These are phyloP conservation scores for Trematocara zebra DNA, from an alignment of 2,113 vertebrate genomes.

Conservation along the genomic window DNA sequence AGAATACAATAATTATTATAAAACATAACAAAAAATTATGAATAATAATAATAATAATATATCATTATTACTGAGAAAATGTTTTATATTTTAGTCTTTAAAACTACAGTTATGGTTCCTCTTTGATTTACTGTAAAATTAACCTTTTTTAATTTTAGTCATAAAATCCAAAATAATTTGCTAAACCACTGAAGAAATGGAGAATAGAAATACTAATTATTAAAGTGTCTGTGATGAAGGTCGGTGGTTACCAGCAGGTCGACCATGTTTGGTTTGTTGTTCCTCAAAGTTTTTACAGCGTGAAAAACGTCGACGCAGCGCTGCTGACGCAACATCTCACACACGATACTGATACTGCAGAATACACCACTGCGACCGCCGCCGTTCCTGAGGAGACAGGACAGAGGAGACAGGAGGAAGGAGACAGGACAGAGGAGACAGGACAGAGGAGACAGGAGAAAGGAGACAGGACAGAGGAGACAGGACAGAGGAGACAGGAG, in stretches of 20 bases:
- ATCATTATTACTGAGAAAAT: background rate
- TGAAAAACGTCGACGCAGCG: constrained; percentile 93
- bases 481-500: no score
- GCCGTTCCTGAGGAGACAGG: constrained; percentile 77
- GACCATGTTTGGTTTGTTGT: constrained; percentile 99
- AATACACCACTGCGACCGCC: constrained; percentile 94
- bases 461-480: no score
- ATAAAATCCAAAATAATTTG: background rate
- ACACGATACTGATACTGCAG: constrained; percentile 95
- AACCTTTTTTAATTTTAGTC: background rate
- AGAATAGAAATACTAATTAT: background rate
- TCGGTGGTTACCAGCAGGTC: constrained; percentile 85
- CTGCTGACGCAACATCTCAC: constrained; percentile 94
- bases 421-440: no score
- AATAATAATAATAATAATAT: background rate
- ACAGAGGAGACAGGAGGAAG: background rate
- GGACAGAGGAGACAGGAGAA: rapidly evolving
- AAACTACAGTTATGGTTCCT: background rate
- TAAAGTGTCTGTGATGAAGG: background rate
- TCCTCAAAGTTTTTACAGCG: constrained; percentile 93
- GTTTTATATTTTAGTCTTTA: background rate
- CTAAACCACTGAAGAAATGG: background rate
- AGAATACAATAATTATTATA: background rate
- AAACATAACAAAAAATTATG: background rate
- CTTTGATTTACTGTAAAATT: background rate